Percentiles rank a stretch among this genome's conserved stretches.
Evolutionary conservation across 2,888 invertebrate genomes (phyloP).

Genomic region (Nycteola revayana): DNA sequence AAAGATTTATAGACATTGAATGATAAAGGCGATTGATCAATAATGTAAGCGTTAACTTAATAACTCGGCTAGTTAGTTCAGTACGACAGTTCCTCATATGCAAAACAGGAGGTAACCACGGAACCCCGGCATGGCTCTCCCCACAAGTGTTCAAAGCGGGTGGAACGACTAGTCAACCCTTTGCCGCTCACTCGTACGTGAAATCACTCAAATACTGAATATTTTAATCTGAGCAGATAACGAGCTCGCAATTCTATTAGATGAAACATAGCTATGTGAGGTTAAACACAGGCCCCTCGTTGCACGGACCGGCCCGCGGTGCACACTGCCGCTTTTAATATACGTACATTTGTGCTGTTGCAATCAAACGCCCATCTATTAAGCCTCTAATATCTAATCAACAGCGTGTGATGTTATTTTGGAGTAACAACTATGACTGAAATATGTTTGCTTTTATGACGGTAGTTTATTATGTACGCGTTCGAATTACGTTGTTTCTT

Average conservation of each 20-base stretch:
- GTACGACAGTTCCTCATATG: constrained; percentile 57
- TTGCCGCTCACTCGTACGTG: constrained; percentile 81
- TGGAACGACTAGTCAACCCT: constrained; percentile 80
- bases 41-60: constrained; percentile 35
- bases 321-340: constrained; percentile 13
- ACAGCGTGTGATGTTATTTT: no score
- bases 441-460: no score
- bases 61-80: constrained; percentile 40
- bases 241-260: constrained; percentile 82
- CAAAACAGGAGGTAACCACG: constrained; percentile 55
- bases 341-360: constrained; percentile 7
- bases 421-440: no score
- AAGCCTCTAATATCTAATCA: no score
- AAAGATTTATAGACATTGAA: no score
- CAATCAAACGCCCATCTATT: constrained; percentile 26
- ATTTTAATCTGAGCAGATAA: constrained; percentile 83
- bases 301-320: constrained; percentile 32
- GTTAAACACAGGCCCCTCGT: constrained; percentile 59
- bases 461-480: no score
- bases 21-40: constrained; percentile 6
- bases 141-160: constrained; percentile 80
- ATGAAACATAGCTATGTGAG: constrained; percentile 77
- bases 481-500: no score
- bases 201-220: constrained; percentile 83
- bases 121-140: constrained; percentile 54